Evolutionary conservation across 2,113 vertebrate species (phyloP).

Genomic region (Nothocercus nigrocapillus): DNA sequence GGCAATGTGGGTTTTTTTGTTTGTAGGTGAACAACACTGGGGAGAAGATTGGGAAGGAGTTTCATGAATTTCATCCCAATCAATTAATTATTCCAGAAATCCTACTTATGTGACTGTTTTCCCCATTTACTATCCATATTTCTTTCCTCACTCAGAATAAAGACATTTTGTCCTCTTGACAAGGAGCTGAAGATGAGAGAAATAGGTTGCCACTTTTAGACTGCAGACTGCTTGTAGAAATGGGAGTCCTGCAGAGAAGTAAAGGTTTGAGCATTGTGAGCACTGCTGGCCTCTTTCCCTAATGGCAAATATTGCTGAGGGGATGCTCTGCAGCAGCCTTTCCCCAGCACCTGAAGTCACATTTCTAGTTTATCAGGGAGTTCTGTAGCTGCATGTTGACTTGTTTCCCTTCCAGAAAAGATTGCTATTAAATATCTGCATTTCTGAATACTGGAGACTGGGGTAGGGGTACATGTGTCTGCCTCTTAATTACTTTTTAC

Average conservation of each 20-base stretch:
- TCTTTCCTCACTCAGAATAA: slow-evolving; percentile 28
- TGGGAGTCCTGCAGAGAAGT: background rate
- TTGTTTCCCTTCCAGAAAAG: slow-evolving; percentile 16
- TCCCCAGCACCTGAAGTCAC: background rate
- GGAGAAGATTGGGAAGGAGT: background rate
- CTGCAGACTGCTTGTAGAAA: background rate
- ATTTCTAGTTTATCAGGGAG: background rate
- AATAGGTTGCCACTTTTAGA: background rate
- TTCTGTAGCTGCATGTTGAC: slow-evolving; percentile 13
- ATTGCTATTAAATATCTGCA: background rate
- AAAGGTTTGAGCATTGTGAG: background rate
- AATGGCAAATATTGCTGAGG: background rate
- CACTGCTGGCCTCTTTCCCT: background rate
- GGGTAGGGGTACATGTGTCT: background rate
- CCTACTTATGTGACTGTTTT: background rate
- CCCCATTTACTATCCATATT: background rate
- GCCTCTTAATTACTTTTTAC: background rate
- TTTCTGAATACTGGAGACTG: background rate
- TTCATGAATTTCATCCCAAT: background rate
- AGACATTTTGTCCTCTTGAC: slow-evolving; percentile 31
- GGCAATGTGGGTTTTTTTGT: background rate
- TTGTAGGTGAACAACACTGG: background rate
- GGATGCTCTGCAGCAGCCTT: background rate
- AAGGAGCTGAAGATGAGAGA: slow-evolving; percentile 33
- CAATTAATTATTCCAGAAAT: slow-evolving; percentile 4